These are phyloP conservation scores for Pteronotus mesoamericanus DNA, from an alignment of 2,797 vertebrate species.

Conservation along the genomic window DNA sequence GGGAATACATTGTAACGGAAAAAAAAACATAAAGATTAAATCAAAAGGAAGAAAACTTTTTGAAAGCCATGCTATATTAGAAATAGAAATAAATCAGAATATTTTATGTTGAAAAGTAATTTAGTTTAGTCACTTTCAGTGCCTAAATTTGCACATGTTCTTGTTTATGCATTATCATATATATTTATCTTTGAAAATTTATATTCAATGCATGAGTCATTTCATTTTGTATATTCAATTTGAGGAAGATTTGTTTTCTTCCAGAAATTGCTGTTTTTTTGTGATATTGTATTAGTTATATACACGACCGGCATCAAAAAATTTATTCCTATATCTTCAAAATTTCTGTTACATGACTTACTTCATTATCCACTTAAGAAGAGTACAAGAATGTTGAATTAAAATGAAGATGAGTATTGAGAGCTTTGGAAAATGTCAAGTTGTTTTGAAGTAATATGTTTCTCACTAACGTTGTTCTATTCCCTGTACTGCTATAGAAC, in stretches of 20 bases:
- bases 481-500: not conserved
- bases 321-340: conserved; percentile 37
- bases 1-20: no score
- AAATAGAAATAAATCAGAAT: not conserved
- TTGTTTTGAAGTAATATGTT: conserved; percentile 58
- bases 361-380: conserved; percentile 25
- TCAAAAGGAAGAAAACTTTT: not conserved
- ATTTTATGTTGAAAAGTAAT: not conserved
- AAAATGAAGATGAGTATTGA: conserved; percentile 19
- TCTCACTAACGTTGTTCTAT: not conserved
- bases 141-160: not conserved
- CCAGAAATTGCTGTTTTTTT: not conserved
- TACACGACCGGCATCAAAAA: not conserved
- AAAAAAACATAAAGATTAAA: no score
- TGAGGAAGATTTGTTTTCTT: conserved; percentile 3
- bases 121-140: not conserved
- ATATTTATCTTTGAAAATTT: not conserved
- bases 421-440: conserved; percentile 47
- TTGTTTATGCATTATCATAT: not conserved
- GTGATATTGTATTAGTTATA: not conserved
- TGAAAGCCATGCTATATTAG: not conserved
- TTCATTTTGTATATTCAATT: not conserved
- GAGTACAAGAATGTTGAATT: conserved; percentile 10
- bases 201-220: not conserved
- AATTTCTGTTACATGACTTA: conserved; percentile 39